A percentile compares a stretch with the other conserved stretches of the same genome.
phyloP scores from a whole-genome alignment of 2,797 vertebrate genomes.

The Lemur catta region DNA sequence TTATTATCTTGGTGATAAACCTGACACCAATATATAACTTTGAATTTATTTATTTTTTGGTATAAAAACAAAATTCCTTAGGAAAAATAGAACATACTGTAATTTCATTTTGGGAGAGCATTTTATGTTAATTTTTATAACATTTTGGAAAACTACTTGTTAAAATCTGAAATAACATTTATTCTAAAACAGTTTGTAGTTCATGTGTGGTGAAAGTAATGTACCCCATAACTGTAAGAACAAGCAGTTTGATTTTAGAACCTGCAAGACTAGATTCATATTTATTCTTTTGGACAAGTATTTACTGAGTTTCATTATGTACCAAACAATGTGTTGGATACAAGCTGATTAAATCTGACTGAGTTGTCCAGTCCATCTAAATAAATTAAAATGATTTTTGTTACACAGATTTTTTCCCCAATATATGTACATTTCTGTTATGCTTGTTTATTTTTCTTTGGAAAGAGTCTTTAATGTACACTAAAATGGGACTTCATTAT shows the following conservation, averaged over 20 bases:
- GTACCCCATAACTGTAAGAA: not conserved
- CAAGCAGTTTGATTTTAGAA: not conserved
- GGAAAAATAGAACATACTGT: not conserved
- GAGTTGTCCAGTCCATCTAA: not conserved
- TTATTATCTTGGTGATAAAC: not conserved
- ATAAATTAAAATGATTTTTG: conserved; percentile 1
- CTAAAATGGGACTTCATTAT: not conserved
- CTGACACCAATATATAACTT: not conserved
- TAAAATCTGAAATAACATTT: conserved; percentile 14
- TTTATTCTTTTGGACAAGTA: not conserved
- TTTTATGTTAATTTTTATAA: conserved; percentile 17
- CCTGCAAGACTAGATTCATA: not conserved
- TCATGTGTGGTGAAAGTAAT: not conserved
- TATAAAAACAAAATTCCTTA: conserved; percentile 8
- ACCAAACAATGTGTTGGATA: not conserved
- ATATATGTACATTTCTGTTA: not conserved
- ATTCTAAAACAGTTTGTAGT: conserved; percentile 24
- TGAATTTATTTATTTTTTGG: not conserved
- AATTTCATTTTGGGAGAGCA: not conserved
- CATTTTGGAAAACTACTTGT: conserved; percentile 41
- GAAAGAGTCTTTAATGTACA: not conserved
- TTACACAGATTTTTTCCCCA: not conserved
- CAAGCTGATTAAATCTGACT: not conserved
- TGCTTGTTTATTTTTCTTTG: not conserved
- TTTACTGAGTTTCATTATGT: not conserved